Evolutionary conservation across 2,113 vertebrate genomes (phyloP).

Genomic region (Ivindomyrus marchei): DNA sequence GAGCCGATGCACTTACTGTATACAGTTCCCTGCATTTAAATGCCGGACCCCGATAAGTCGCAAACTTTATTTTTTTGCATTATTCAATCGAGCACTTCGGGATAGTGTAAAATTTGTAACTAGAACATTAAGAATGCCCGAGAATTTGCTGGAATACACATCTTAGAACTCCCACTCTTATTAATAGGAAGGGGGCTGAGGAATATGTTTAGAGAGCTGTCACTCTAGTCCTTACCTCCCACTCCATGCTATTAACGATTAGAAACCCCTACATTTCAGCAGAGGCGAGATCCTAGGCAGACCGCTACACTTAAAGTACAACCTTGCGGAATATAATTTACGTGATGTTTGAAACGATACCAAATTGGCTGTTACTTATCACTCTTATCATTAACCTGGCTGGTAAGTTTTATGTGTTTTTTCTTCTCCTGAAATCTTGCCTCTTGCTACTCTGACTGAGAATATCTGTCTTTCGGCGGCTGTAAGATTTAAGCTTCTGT

Average conservation of each 20-base stretch:
- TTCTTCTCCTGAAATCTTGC: not conserved
- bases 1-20: not conserved
- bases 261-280: not conserved
- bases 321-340: not conserved
- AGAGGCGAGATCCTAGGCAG: not conserved
- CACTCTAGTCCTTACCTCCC: not conserved
- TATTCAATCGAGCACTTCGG: not conserved
- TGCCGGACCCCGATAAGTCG: not conserved
- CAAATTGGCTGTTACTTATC: not conserved
- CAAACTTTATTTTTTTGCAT: not conserved
- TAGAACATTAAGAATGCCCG: not conserved
- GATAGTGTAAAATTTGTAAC: not conserved
- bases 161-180: not conserved
- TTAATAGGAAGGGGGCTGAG: not conserved
- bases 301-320: not conserved
- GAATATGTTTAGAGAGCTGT: not conserved
- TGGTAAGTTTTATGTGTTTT: not conserved
- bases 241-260: not conserved
- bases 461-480: not conserved
- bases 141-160: not conserved
- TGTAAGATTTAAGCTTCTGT: not conserved
- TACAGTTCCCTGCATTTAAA: not conserved
- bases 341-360: not conserved
- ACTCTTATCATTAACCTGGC: not conserved
- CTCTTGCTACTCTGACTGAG: not conserved